Base-by-base conservation (phyloP, 2,113 vertebrate species). In the Poeciliopsis retropinna region DNA sequence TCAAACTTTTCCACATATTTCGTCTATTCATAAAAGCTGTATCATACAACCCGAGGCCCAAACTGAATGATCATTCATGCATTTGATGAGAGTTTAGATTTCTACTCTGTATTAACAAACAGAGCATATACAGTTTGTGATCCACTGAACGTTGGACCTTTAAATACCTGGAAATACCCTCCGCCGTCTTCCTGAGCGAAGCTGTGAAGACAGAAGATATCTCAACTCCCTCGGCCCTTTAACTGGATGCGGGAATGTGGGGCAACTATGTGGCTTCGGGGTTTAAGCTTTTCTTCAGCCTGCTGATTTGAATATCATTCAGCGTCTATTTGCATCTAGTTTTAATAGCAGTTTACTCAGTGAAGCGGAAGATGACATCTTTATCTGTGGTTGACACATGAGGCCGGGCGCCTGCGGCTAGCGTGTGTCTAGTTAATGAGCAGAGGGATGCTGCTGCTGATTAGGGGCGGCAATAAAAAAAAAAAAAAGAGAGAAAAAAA, bases 281-380 rank as follows among this genome's bases (percentile, higher is more conserved):
- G 88, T 85, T 82, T 63, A 51, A 82, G 78, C 83, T 78, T 86
- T 80, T 76, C 80, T 75, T 73, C 84, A 90, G 87, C 85, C 83
- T 86, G 70, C 73, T 73, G 62, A 92, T 91, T 90, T 89, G 66
- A 91, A 88, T 91, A 88, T 88, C 76, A 72, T 84, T 90, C 82
- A 84, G 60, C 30, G 63, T 78, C 88, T 83, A 90, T 92, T 90
- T 89, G 85, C 87, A 91, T 90, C 71, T 79, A 82, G 85, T 87
- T 91, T 91, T 91, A 91, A 92, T 85, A 88, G 89, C 67, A 70
- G 76, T 88, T 88, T 92, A 91, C 82, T 91, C 89, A 91, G 76
- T 85, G 85, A 82, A 88, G 91, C 91, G 85, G 88, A 91, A 89
- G 84, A 92, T 90, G 89, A 92, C 92, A 90, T 91, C 91, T 92